Conservation (phyloP, 2,797 vertebrate species). For the Sebastes cheni region DNA sequence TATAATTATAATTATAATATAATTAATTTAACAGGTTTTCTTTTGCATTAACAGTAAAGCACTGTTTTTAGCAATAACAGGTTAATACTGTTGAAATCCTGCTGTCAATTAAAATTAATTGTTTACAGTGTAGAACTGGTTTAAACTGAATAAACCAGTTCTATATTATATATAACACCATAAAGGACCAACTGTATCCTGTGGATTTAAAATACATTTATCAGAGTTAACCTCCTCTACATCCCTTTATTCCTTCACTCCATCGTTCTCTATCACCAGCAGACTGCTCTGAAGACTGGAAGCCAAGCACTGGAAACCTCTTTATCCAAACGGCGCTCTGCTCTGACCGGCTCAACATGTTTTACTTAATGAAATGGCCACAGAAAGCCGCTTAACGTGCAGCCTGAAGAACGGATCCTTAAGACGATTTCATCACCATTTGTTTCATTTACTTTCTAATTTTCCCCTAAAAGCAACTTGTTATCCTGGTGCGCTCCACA, state of each 20-base stretch:
- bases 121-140: background rate
- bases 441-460: constrained; percentile 83
- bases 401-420: constrained; percentile 62
- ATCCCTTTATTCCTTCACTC: background rate
- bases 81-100: too few relatives aligned
- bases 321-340: constrained; percentile 69
- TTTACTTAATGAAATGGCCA: constrained; percentile 85
- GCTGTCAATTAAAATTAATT: fast-evolving
- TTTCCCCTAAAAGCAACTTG: constrained; percentile 76
- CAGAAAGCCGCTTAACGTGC: constrained; percentile 81
- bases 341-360: constrained; percentile 44
- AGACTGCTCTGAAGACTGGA: background rate
- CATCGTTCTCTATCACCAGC: background rate
- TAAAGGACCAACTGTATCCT: fast-evolving
- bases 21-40: too few relatives aligned
- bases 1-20: too few relatives aligned
- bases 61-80: too few relatives aligned
- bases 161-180: background rate
- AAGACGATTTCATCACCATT: constrained; percentile 80
- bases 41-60: too few relatives aligned
- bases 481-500: constrained; percentile 66
- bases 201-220: background rate
- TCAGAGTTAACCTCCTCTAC: background rate
- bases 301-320: constrained; percentile 53
- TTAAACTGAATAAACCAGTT: background rate